phyloP scores from a whole-genome alignment of 1,140 invertebrate genomes.

The Chelonus insularis region DNA sequence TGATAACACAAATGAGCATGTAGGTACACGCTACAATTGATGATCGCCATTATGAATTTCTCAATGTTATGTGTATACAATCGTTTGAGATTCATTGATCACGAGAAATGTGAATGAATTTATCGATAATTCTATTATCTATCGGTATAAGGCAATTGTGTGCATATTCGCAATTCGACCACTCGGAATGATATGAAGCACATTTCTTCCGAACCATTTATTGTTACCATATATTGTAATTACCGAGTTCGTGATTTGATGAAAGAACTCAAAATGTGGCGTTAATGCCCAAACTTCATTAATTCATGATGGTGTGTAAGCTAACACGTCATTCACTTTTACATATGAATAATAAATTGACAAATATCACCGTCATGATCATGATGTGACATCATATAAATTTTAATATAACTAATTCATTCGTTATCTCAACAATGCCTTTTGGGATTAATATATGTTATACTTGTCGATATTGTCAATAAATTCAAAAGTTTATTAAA shows the following conservation, averaged over 20 bases:
- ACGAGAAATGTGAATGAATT: background rate
- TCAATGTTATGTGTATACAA: background rate
- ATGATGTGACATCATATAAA: too few species aligned
- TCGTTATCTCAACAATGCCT: too few species aligned
- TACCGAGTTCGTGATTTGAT: background rate
- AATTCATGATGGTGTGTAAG: background rate
- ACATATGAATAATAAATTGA: too few species aligned
- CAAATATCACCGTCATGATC: too few species aligned
- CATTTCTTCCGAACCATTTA: constrained; percentile 31
- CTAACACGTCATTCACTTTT: too few species aligned
- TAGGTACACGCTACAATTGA: background rate
- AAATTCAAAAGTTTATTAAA: too few species aligned
- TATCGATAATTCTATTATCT: constrained; percentile 32
- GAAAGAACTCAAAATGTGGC: background rate
- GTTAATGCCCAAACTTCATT: background rate
- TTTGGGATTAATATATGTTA: too few species aligned
- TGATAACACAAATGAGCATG: constrained; percentile 11
- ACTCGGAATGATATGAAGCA: constrained; percentile 22
- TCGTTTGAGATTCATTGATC: background rate
- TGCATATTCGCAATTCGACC: constrained; percentile 11
- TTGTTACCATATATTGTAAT: background rate
- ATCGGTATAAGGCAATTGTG: constrained; percentile 22
- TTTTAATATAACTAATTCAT: too few species aligned
- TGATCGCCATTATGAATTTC: background rate
- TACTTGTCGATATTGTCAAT: too few species aligned